Conservation (phyloP, 2,797 vertebrate genomes). For the Sphenodon punctatus region DNA sequence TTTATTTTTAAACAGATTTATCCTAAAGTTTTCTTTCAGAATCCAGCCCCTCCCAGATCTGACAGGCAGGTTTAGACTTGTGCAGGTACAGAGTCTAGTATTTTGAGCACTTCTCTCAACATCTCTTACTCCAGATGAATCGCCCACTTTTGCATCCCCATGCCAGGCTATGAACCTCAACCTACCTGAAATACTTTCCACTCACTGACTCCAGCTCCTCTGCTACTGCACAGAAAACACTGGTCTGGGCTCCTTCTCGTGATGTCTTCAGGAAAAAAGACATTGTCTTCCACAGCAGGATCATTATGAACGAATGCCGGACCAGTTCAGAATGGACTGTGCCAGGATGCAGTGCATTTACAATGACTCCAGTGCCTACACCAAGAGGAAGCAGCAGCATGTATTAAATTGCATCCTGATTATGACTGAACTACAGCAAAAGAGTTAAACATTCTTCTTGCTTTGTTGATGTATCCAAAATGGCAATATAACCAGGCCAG, state of each 20-base stretch:
- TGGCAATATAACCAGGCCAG: neutral
- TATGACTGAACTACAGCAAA: neutral
- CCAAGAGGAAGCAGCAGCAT: neutral
- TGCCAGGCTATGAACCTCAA: neutral
- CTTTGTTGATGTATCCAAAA: neutral
- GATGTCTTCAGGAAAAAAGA: conserved; percentile 87
- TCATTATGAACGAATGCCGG: conserved; percentile 84
- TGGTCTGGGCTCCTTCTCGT: conserved; percentile 90
- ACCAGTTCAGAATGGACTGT: conserved; percentile 85
- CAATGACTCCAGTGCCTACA: conserved; percentile 85
- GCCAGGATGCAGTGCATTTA: conserved; percentile 90
- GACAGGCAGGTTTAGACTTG: no score
- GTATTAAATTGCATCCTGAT: neutral
- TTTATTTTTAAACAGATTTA: no score
- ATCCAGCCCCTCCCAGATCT: no score
- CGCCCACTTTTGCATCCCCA: neutral
- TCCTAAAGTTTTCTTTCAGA: no score
- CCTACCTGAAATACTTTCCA: conserved; percentile 93
- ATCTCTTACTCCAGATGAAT: neutral
- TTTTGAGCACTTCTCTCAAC: neutral
- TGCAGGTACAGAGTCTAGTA: no score
- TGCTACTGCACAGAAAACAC: conserved; percentile 86
- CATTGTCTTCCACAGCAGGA: conserved; percentile 76
- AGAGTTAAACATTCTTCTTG: neutral
- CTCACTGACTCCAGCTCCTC: conserved; percentile 89